phyloP scores from a whole-genome alignment of 2,797 vertebrate species.

The Arremon brunneinucha region DNA sequence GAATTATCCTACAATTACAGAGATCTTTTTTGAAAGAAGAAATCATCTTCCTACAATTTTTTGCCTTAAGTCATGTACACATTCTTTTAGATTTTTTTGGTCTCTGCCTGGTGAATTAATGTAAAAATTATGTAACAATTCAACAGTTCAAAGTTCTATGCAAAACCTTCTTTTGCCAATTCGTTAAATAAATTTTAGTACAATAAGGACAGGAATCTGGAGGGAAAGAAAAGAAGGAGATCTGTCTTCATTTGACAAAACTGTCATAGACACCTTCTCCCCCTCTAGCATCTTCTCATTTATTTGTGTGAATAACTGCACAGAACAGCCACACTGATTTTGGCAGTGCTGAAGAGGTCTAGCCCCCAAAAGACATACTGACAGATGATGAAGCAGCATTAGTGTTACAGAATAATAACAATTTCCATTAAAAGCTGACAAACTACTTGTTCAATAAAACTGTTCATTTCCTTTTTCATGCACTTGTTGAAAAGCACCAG shows the following conservation, averaged over 20 bases:
- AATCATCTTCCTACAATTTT: background rate
- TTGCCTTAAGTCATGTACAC: background rate
- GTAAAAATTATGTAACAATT: fast-evolving
- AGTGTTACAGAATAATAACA: background rate
- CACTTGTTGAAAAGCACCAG: background rate
- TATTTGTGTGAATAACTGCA: background rate
- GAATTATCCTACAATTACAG: background rate
- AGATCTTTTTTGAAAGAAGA: background rate
- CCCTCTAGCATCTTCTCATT: background rate
- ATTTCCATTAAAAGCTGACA: background rate
- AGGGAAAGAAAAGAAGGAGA: background rate
- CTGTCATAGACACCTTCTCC: background rate
- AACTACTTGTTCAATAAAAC: slow-evolving; percentile 1
- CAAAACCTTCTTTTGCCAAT: background rate
- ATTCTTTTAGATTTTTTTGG: background rate
- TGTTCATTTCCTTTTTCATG: background rate
- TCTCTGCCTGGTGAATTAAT: background rate
- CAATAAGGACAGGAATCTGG: background rate
- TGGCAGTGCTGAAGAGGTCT: background rate
- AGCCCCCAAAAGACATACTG: background rate
- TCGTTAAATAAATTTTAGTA: background rate
- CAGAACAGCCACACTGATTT: background rate
- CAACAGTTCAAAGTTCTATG: background rate
- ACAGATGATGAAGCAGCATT: background rate
- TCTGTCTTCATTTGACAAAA: background rate